phyloP scores from a whole-genome alignment of 2,113 vertebrate genomes.

The Tenrec ecaudatus region DNA sequence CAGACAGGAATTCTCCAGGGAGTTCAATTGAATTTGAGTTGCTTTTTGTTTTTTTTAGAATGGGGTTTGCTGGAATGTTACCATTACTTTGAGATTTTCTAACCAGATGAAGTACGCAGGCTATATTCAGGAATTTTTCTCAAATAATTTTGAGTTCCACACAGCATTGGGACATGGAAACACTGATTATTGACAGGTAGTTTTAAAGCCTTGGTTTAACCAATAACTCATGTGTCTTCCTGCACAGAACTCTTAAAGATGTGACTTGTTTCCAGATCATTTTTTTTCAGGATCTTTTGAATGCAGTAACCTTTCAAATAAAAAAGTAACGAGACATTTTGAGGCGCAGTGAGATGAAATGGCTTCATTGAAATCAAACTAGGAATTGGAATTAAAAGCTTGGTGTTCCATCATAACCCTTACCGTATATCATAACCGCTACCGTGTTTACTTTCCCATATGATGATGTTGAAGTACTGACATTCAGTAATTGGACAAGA shows the following conservation, averaged over 20 bases:
- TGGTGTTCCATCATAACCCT: background rate
- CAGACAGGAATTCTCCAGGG: background rate
- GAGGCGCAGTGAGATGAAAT: conserved; percentile 27
- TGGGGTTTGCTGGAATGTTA: background rate
- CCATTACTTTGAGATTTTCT: conserved; percentile 48
- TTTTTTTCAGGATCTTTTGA: conserved; percentile 47
- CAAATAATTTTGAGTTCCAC: conserved; percentile 20
- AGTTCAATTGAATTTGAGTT: conserved; percentile 51
- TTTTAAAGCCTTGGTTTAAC: conserved; percentile 37
- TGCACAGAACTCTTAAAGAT: conserved; percentile 9
- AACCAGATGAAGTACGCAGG: background rate
- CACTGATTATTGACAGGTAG: background rate
- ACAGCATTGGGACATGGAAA: background rate
- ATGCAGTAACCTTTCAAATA: background rate
- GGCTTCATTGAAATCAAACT: conserved; percentile 46
- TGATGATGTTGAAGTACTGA: conserved; percentile 55
- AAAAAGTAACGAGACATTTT: background rate
- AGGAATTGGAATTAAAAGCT: conserved; percentile 43
- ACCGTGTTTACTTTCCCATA: background rate
- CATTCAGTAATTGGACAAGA: conserved; percentile 38
- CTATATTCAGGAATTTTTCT: conserved; percentile 34
- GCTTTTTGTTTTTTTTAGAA: background rate
- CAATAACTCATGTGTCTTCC: background rate
- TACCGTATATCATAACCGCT: background rate
- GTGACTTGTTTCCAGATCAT: conserved; percentile 28